Conservation (phyloP, 2,113 vertebrate species). For the Malurus alboscapulatus region DNA sequence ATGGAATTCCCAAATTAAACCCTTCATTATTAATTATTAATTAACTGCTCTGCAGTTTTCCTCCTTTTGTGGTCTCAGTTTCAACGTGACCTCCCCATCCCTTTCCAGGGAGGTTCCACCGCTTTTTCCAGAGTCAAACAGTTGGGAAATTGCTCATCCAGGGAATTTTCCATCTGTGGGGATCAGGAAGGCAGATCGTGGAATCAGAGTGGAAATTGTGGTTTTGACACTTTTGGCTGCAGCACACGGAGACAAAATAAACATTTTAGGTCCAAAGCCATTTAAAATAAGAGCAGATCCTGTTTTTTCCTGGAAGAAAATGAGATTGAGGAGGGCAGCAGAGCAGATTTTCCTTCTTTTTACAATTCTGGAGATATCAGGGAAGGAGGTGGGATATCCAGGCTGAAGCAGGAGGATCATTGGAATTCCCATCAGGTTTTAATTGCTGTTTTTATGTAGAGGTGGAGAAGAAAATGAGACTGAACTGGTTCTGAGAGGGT, state of each 20-base stretch:
- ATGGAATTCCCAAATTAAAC: background rate
- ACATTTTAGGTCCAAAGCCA: background rate
- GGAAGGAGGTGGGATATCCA: background rate
- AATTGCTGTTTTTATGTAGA: background rate
- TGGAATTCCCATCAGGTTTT: background rate
- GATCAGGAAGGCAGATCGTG: background rate
- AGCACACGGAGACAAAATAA: background rate
- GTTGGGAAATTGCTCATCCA: background rate
- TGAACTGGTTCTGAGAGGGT: background rate
- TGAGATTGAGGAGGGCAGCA: background rate
- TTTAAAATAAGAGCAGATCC: background rate
- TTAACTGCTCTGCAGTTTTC: background rate
- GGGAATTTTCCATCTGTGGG: background rate
- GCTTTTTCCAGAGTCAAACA: background rate
- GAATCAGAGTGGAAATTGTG: background rate
- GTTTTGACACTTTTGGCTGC: background rate
- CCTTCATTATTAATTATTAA: too few species aligned
- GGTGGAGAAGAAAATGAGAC: background rate
- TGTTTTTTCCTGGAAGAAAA: background rate
- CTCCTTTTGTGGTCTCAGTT: background rate
- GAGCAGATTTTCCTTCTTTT: background rate
- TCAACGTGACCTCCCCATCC: background rate
- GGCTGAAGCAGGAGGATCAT: background rate
- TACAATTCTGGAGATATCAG: background rate
- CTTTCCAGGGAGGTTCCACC: background rate